Conservation (phyloP, 2,888 invertebrate species). For the Oscheius onirici region DNA sequence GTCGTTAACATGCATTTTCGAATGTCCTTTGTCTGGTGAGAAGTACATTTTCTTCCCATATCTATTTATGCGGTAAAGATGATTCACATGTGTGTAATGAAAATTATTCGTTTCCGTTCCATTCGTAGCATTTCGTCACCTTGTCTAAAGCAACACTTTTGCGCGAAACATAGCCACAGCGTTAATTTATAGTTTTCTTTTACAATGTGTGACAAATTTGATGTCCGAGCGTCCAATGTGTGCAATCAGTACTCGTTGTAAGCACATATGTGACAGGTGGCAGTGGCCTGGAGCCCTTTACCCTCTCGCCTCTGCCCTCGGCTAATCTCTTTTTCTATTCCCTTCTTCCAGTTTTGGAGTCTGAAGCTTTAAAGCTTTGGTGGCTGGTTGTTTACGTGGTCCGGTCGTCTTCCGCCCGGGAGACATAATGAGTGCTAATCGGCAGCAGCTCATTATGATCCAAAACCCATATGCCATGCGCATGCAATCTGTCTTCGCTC, state of each 20-base stretch:
- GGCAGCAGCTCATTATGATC: constrained; percentile 33
- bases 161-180: too few species aligned
- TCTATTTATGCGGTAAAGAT: too few species aligned
- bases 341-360: constrained; percentile 6
- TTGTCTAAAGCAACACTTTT: too few species aligned
- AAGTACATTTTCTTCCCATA: too few species aligned
- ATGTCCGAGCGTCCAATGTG: constrained; percentile 15
- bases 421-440: constrained; percentile 35
- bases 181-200: constrained; percentile 4
- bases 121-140: neutral
- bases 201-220: constrained; percentile 23
- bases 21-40: neutral
- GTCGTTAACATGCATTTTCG: constrained; percentile 22
- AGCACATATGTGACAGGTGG: constrained; percentile 33
- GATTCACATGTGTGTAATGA: too few species aligned
- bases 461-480: constrained; percentile 27
- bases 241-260: constrained; percentile 32
- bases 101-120: neutral
- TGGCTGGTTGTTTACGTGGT: constrained; percentile 9
- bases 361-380: constrained; percentile 14
- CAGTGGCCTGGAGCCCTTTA: neutral
- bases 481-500: constrained; percentile 14
- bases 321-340: constrained; percentile 5
- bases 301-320: neutral
- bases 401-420: constrained; percentile 5